These are phyloP conservation scores for Electrona antarctica DNA, from an alignment of 2,113 vertebrate species.

Conservation along the genomic window DNA sequence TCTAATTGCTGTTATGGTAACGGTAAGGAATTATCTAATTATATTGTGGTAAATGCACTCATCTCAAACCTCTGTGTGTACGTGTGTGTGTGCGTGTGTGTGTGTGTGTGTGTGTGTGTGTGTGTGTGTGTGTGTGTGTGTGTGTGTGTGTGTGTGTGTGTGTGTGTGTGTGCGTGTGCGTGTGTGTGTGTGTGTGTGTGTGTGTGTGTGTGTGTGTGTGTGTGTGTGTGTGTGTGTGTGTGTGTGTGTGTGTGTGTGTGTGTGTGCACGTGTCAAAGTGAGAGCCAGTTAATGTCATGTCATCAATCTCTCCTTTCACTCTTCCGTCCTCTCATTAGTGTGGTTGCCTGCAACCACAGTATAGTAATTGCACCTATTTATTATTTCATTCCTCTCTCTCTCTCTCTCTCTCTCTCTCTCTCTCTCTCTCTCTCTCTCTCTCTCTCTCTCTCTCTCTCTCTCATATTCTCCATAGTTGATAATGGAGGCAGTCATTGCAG, in stretches of 20 bases:
- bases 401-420: not conserved
- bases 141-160: constrained; percentile 2
- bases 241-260: not conserved
- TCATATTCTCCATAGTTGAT: constrained; percentile 2
- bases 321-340: not conserved
- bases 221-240: constrained; percentile 28
- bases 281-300: constrained; percentile 23
- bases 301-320: not conserved
- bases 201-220: not conserved
- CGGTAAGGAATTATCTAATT: not conserved
- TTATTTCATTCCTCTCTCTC: not conserved
- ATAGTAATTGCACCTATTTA: not conserved
- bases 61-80: constrained; percentile 35
- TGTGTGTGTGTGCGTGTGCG: not conserved
- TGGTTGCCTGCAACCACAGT: no score
- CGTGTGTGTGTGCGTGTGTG: constrained; percentile 20
- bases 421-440: not conserved
- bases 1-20: no score
- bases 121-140: constrained; percentile 27
- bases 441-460: not conserved
- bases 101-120: constrained; percentile 7
- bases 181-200: not conserved
- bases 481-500: constrained; percentile 12
- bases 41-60: constrained; percentile 55
- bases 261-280: not conserved